Conservation (phyloP, 1,140 invertebrate species). For the Caerostris darwini region DNA sequence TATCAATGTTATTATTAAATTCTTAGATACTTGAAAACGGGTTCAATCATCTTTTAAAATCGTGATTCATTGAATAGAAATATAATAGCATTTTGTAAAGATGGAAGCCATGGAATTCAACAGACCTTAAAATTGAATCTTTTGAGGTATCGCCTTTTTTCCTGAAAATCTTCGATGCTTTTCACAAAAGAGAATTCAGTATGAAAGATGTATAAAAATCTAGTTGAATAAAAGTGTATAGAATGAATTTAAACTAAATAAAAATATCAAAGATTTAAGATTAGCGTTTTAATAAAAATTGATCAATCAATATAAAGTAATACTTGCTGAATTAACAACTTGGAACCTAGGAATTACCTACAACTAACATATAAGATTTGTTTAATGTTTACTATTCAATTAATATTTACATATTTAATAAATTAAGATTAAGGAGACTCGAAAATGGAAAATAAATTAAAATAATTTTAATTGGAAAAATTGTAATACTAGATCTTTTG, state of each 20-base stretch:
- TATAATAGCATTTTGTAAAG: neutral
- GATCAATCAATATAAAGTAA: no score
- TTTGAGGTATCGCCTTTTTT: neutral
- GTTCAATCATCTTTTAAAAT: neutral
- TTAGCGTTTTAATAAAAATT: no score
- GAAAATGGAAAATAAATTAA: no score
- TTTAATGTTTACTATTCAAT: no score
- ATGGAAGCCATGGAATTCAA: neutral
- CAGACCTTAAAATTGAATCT: slow-evolving; percentile 6
- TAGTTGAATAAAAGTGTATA: neutral
- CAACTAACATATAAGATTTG: no score
- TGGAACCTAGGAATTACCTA: no score
- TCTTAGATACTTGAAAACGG: neutral
- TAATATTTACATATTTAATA: no score
- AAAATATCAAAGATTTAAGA: neutral
- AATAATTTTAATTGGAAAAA: no score
- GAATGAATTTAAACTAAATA: neutral
- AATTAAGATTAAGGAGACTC: no score
- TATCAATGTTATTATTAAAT: no score
- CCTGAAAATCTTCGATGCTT: neutral
- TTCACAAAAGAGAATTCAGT: neutral
- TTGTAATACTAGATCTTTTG: no score
- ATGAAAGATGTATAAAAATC: neutral
- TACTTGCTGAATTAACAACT: no score
- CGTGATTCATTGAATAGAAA: neutral